Percentiles rank a stretch among this genome's conserved stretches.
Evolutionary conservation across 1,140 invertebrate genomes (phyloP).

Genomic region (Trialeurodes vaporariorum): DNA sequence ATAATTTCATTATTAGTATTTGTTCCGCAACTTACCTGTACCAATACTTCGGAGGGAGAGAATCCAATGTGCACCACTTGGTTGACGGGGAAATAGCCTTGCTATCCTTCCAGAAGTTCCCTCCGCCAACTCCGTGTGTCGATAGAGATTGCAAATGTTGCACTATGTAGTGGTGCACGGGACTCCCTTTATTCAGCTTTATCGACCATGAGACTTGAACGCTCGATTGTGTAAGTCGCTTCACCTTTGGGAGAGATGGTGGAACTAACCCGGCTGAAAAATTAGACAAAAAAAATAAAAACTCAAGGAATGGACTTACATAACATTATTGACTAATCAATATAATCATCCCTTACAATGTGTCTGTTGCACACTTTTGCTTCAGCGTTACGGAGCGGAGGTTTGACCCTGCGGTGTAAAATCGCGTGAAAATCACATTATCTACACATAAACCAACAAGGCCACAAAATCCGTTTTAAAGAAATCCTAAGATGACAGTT

Average conservation of each 20-base stretch:
- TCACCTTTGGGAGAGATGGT: background rate
- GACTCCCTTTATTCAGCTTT: background rate
- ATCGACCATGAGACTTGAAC: background rate
- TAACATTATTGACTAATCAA: no score
- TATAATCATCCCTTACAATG: no score
- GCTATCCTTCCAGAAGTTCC: background rate
- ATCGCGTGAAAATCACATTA: no score
- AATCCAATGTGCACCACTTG: background rate
- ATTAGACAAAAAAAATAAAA: no score
- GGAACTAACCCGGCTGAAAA: background rate
- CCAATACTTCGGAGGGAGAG: background rate
- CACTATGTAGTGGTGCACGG: background rate
- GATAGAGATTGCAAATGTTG: background rate
- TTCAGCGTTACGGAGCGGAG: no score
- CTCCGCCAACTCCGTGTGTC: background rate
- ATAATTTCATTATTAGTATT: no score
- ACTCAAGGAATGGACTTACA: no score
- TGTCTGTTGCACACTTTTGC: no score
- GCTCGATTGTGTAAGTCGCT: background rate
- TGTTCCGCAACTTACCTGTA: background rate
- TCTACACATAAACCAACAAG: no score
- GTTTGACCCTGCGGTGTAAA: no score
- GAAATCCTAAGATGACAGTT: no score
- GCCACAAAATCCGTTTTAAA: no score
- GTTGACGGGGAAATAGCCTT: background rate